phyloP scores from a whole-genome alignment of 2,888 invertebrate species.

The Macrophya annulata region DNA sequence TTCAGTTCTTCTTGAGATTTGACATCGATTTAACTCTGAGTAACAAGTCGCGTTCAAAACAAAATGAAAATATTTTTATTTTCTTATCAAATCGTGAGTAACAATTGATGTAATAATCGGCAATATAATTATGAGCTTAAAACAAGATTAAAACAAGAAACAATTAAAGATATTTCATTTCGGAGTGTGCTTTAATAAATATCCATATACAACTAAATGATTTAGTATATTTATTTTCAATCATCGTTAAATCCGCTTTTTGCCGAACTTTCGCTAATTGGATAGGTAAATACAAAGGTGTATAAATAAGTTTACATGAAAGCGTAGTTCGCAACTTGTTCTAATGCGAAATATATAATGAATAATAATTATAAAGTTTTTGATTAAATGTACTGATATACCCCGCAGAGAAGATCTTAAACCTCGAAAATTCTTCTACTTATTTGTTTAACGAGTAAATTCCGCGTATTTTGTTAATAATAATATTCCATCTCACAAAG shows the following conservation, averaged over 20 bases:
- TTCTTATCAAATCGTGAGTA: background rate
- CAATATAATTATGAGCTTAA: background rate
- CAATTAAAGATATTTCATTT: background rate
- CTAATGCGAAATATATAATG: background rate
- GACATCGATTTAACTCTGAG: slow-evolving; percentile 35
- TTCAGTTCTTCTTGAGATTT: slow-evolving; percentile 40
- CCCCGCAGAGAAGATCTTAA: background rate
- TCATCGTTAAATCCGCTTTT: background rate
- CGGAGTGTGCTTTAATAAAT: background rate
- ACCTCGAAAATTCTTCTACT: background rate
- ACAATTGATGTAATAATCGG: background rate
- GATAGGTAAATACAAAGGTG: background rate
- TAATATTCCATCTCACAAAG: background rate
- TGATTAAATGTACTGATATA: background rate
- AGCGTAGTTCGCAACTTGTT: background rate
- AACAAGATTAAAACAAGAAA: background rate
- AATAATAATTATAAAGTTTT: background rate
- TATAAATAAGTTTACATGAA: background rate
- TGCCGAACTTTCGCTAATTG: background rate
- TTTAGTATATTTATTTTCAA: background rate
- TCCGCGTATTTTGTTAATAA: background rate
- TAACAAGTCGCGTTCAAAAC: background rate
- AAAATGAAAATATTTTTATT: background rate
- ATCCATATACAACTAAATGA: background rate
- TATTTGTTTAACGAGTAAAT: background rate